Conservation (phyloP, 1,140 invertebrate genomes). For the Augochlora pura region DNA sequence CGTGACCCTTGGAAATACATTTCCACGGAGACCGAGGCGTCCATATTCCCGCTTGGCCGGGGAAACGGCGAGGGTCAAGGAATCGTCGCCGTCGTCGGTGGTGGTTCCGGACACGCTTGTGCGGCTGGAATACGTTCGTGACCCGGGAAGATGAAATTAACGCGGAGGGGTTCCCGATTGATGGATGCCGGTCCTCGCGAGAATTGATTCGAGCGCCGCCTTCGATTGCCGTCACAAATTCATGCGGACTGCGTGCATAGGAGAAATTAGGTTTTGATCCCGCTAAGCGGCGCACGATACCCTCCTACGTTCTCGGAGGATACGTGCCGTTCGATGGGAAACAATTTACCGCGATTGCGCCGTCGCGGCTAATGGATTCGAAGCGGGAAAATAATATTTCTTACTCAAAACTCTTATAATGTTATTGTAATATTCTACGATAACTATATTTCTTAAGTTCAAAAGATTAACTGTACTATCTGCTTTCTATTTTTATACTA, state of each 20-base stretch:
- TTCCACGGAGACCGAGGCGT: background rate
- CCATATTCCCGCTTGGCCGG: no score
- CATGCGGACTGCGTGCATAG: background rate
- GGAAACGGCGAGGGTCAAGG: conserved; percentile 8
- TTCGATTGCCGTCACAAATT: background rate
- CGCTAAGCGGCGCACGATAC: no score
- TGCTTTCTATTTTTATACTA: no score
- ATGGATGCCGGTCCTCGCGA: background rate
- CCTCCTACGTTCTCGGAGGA: no score
- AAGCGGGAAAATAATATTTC: no score
- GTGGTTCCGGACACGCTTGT: conserved; percentile 11
- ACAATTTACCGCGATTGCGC: no score
- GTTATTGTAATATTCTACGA: no score
- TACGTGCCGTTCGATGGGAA: no score
- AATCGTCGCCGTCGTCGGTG: conserved; percentile 9
- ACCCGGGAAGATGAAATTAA: conserved; percentile 55
- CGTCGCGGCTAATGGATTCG: no score
- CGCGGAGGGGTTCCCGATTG: conserved; percentile 27
- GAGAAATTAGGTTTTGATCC: conserved; percentile 22
- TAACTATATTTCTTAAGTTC: no score
- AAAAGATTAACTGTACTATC: no score
- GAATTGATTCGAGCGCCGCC: conserved; percentile 25
- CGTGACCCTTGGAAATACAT: conserved; percentile 40
- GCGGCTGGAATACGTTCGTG: conserved; percentile 25
- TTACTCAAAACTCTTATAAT: no score